phyloP scores from a whole-genome alignment of 2,888 invertebrate species.

The Mythimna pallens region DNA sequence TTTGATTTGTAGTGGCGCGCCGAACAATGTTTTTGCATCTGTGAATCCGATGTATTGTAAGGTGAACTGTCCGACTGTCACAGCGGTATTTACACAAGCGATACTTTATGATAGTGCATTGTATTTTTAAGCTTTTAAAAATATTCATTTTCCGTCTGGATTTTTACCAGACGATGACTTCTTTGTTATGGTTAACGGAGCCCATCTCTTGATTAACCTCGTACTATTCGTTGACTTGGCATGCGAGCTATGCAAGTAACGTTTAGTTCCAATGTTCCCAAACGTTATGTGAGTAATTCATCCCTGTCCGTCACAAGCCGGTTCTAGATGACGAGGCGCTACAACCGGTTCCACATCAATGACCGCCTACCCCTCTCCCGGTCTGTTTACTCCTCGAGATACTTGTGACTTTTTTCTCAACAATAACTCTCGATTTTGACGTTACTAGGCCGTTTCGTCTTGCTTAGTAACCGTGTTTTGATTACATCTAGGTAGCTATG shows the following conservation, averaged over 20 bases:
- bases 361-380: constrained; percentile 84
- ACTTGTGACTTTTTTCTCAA: constrained; percentile 74
- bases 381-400: constrained; percentile 78
- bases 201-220: constrained; percentile 38
- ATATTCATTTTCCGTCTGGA: constrained; percentile 10
- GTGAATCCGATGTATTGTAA: constrained; percentile 69
- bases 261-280: constrained; percentile 72
- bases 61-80: constrained; percentile 44
- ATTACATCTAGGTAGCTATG: constrained; percentile 17
- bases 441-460: constrained; percentile 72
- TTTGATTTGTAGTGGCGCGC: constrained; percentile 85
- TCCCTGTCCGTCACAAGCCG: constrained; percentile 86
- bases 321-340: constrained; percentile 77
- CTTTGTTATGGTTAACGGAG: constrained; percentile 25
- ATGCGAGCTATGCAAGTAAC: constrained; percentile 66
- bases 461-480: constrained; percentile 32
- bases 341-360: constrained; percentile 89
- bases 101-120: constrained; percentile 41
- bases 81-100: constrained; percentile 39
- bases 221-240: constrained; percentile 39
- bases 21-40: constrained; percentile 79
- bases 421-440: constrained; percentile 84
- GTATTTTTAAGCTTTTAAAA: constrained; percentile 29
- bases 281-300: constrained; percentile 83
- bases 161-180: constrained; percentile 11